A percentile compares a stretch with the other conserved stretches of the same genome.
phyloP scores from a whole-genome alignment of 2,888 invertebrate genomes.

The Tetropium fuscum region DNA sequence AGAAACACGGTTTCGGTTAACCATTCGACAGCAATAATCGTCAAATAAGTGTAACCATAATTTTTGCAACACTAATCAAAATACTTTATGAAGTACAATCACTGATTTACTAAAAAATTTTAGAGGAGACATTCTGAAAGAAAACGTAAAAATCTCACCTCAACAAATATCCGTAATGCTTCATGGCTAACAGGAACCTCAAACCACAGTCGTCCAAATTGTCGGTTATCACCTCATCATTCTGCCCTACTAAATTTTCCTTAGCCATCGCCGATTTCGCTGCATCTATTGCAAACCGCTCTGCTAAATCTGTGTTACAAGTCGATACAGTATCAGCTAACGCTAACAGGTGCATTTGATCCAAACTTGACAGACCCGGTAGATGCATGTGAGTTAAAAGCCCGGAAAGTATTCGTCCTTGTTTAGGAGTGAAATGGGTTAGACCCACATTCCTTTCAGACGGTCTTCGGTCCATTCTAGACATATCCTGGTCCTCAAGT shows the following conservation, averaged over 20 bases:
- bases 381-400: slow-evolving; percentile 94
- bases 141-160: slow-evolving; percentile 49
- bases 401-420: slow-evolving; percentile 84
- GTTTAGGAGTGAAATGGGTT: slow-evolving; percentile 89
- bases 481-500: slow-evolving; percentile 76
- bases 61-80: too few relatives aligned
- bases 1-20: too few relatives aligned
- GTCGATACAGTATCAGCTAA: slow-evolving; percentile 98
- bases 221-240: slow-evolving; percentile 74
- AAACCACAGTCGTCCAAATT: slow-evolving; percentile 97
- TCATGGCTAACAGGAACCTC: slow-evolving; percentile 95
- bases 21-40: too few relatives aligned
- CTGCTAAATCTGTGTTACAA: slow-evolving; percentile 89
- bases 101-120: too few relatives aligned
- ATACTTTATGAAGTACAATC: too few relatives aligned
- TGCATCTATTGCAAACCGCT: slow-evolving; percentile 79
- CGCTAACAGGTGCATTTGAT: slow-evolving; percentile 99
- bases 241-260: slow-evolving; percentile 71
- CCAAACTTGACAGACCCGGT: slow-evolving; percentile 94
- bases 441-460: slow-evolving; percentile 66
- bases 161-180: slow-evolving; percentile 95
- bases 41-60: too few relatives aligned
- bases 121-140: too few relatives aligned
- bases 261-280: slow-evolving; percentile 76
- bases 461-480: slow-evolving; percentile 64